Evolutionary conservation across 2,888 invertebrate species (phyloP).

Genomic region (Drosophila greeni): DNA sequence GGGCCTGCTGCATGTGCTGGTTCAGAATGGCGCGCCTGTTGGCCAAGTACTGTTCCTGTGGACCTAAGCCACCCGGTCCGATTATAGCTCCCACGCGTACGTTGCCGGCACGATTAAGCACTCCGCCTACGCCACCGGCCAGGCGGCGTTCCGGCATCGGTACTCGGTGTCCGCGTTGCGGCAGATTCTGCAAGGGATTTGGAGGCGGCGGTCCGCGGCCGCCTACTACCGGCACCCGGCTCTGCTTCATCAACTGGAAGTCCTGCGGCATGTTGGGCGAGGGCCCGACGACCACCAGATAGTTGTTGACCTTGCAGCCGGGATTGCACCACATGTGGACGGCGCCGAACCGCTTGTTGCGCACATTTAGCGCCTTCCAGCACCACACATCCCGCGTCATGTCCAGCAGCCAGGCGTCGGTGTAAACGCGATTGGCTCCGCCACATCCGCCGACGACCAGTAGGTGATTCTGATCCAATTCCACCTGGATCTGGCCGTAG

Average conservation of each 20-base stretch:
- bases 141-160: slow-evolving; percentile 44
- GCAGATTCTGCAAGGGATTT: slow-evolving; percentile 48
- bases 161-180: slow-evolving; percentile 44
- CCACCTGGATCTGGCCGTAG: slow-evolving; percentile 95
- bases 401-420: slow-evolving; percentile 93
- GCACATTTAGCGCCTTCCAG: slow-evolving; percentile 87
- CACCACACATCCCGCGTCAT: slow-evolving; percentile 86
- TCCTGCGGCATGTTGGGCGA: slow-evolving; percentile 78
- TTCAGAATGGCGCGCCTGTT: slow-evolving; percentile 75
- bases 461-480: slow-evolving; percentile 87
- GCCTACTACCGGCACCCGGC: slow-evolving; percentile 71
- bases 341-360: slow-evolving; percentile 88
- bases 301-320: slow-evolving; percentile 87
- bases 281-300: slow-evolving; percentile 84
- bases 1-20: slow-evolving; percentile 72
- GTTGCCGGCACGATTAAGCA: slow-evolving; percentile 57
- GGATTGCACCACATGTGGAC: slow-evolving; percentile 96
- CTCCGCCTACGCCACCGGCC: slow-evolving; percentile 50
- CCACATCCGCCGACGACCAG: slow-evolving; percentile 93
- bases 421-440: slow-evolving; percentile 90
- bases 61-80: slow-evolving; percentile 55
- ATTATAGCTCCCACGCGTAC: slow-evolving; percentile 57
- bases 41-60: slow-evolving; percentile 73
- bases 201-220: slow-evolving; percentile 52
- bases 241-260: slow-evolving; percentile 78